Evolutionary conservation across 2,888 invertebrate species (phyloP), one percentile per base, ranked within the genome.

Genomic region (Plemyria rubiginata): DNA sequence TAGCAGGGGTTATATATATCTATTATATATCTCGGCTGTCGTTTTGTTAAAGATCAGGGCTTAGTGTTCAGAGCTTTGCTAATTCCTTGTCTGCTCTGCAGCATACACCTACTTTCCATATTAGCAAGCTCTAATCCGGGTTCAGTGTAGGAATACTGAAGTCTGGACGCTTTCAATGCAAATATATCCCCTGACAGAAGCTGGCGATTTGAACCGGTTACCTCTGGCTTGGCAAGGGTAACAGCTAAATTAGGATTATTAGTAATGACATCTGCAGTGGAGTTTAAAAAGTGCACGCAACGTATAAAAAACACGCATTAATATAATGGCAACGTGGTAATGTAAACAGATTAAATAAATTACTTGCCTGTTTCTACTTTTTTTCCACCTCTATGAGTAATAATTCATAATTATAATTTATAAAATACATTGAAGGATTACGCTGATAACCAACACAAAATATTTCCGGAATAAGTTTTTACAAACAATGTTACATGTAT

Each of bases 151-250:
- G 11, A 11, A 38, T 11, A 8, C 43, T 45, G 7, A 29, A 65
- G 66, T 62, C 67, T 61, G 62, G 63, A 60, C 60, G 73, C 71
- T 76, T 75, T 68, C 72, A 70, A 76, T 75, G 74, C 71, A 73
- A 76, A 77, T 57, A 7, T 16, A 16, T 45, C 38, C 29, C 49
- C 9, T n/a, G 32, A 13, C 49, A 49, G 5, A 51, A 22, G 8
- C 51, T 40, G 51, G 51, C 40, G 51, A 16, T 52, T 52, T 11
- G 12, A 15, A 45, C 29, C 11, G 45, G 43, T 32, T 54, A 54
- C 43, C 15, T 29, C 9, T 16, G 7, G 50, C 5, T 36, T 36
- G 16, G 29, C 29, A 2, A 48, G 29, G 13, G 49, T 48, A 48
- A 16, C 43, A 43, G 16, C 9, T 15, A 43, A n/a, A 8, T 45